Conservation (phyloP, 1,140 invertebrate genomes). For the Drosophila tristis region DNA sequence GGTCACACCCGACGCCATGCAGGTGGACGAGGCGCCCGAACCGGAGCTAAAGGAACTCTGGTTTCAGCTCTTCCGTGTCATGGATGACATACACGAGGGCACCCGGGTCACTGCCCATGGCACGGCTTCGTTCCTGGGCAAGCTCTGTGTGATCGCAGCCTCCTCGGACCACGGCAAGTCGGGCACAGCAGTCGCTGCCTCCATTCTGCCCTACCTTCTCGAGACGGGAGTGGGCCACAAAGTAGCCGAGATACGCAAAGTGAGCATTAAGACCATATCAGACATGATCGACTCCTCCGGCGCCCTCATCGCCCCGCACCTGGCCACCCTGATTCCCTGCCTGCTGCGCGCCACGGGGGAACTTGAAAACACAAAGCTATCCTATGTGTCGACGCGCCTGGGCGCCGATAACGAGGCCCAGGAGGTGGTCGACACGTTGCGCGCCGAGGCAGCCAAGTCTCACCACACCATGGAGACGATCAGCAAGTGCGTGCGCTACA, state of each 20-base stretch:
- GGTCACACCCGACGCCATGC: slow-evolving; percentile 38
- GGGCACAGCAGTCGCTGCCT: slow-evolving; percentile 90
- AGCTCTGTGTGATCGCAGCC: slow-evolving; percentile 91
- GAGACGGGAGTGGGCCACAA: slow-evolving; percentile 91
- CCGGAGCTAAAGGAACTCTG: slow-evolving; percentile 89
- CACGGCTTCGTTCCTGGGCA: slow-evolving; percentile 91
- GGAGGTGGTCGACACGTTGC: slow-evolving; percentile 90
- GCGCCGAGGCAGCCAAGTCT: slow-evolving; percentile 91
- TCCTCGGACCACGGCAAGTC: slow-evolving; percentile 91
- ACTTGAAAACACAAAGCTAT: slow-evolving; percentile 91
- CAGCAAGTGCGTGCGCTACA: slow-evolving; percentile 93
- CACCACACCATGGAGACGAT: slow-evolving; percentile 95
- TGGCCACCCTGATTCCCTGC: slow-evolving; percentile 92
- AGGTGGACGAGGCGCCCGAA: slow-evolving; percentile 74
- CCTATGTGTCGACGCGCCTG: slow-evolving; percentile 91
- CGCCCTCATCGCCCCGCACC: slow-evolving; percentile 90
- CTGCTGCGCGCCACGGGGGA: slow-evolving; percentile 93
- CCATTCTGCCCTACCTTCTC: slow-evolving; percentile 92
- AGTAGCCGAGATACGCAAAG: slow-evolving; percentile 91
- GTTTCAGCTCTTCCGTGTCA: slow-evolving; percentile 93
- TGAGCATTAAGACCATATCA: slow-evolving; percentile 93
- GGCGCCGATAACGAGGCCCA: slow-evolving; percentile 88
- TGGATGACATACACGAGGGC: slow-evolving; percentile 97
- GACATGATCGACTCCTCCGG: slow-evolving; percentile 93
- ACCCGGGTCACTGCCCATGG: slow-evolving; percentile 92